Percentiles rank a stretch among this genome's conserved stretches.
Conservation (phyloP, 1,140 invertebrate species). For the Camponotus vicinus region DNA sequence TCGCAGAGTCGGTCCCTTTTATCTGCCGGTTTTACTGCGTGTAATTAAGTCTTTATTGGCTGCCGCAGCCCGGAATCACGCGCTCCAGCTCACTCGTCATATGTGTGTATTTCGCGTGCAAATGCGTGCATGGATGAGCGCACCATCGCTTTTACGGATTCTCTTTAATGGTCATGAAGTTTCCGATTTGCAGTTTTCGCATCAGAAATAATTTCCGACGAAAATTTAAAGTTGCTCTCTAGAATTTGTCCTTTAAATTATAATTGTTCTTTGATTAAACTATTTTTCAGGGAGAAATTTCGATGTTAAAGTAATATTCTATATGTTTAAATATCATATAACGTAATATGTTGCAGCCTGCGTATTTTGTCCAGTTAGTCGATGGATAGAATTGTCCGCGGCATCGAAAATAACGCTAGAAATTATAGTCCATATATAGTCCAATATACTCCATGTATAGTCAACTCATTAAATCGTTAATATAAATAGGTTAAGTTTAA, state of each 20-base stretch:
- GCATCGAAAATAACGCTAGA: slow-evolving; percentile 29
- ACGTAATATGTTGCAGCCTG: not conserved
- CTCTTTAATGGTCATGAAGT: not conserved
- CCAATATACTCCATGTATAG: not conserved
- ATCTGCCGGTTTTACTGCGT: slow-evolving; percentile 37
- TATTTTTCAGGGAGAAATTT: not conserved
- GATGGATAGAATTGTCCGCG: not conserved
- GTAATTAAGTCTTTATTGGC: slow-evolving; percentile 50
- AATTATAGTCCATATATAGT: not conserved
- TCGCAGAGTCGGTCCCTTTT: slow-evolving; percentile 13
- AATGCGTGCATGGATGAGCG: not conserved
- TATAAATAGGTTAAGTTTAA: slow-evolving; percentile 32
- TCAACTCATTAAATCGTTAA: slow-evolving; percentile 2
- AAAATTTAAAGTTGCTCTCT: not conserved
- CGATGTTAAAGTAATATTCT: not conserved
- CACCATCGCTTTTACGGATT: not conserved
- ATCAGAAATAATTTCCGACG: not conserved
- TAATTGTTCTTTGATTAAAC: not conserved
- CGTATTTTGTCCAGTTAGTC: slow-evolving; percentile 29
- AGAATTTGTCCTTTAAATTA: not conserved
- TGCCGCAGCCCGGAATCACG: not conserved
- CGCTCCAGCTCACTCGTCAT: no score
- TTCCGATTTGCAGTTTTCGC: slow-evolving; percentile 14
- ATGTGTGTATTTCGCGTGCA: no score
- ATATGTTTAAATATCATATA: not conserved